These are phyloP conservation scores for Aporrectodea caliginosa DNA, from an alignment of 1,140 invertebrate species.

Conservation along the genomic window DNA sequence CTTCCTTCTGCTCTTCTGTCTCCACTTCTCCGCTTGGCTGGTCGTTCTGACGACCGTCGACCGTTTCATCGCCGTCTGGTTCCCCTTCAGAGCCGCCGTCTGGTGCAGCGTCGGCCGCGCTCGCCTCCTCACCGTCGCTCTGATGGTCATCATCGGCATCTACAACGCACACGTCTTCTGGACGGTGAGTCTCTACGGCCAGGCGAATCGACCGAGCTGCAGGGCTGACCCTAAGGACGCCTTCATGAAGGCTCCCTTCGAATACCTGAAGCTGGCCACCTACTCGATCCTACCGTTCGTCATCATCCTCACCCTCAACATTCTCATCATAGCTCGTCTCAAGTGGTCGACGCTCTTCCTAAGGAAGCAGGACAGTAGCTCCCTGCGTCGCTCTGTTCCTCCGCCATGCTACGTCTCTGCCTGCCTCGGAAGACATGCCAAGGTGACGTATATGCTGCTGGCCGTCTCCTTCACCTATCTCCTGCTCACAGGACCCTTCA, in stretches of 20 bases:
- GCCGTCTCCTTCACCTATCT: slow-evolving; percentile 51
- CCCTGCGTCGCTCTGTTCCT: neutral
- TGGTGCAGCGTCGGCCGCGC: slow-evolving; percentile 14
- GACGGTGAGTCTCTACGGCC: slow-evolving; percentile 1
- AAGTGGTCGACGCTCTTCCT: neutral
- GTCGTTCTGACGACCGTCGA: slow-evolving; percentile 23
- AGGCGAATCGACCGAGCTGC: neutral
- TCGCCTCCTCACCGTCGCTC: slow-evolving; percentile 8
- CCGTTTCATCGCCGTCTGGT: slow-evolving; percentile 29
- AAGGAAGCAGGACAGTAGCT: neutral
- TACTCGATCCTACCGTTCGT: neutral
- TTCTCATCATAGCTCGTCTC: neutral
- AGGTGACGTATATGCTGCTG: slow-evolving; percentile 49
- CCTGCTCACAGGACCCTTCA: slow-evolving; percentile 50
- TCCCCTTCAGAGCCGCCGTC: slow-evolving; percentile 22
- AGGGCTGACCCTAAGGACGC: neutral
- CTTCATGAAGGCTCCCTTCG: neutral
- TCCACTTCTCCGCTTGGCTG: slow-evolving; percentile 27
- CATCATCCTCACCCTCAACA: neutral
- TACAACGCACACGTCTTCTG: slow-evolving; percentile 19
- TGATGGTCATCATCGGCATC: neutral
- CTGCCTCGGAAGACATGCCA: neutral
- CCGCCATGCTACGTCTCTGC: neutral
- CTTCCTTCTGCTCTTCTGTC: slow-evolving; percentile 14
- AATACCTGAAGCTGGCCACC: neutral